These are phyloP conservation scores for Pangasius sanitwongsei DNA, from an alignment of 2,797 vertebrate genomes.

Conservation along the genomic window DNA sequence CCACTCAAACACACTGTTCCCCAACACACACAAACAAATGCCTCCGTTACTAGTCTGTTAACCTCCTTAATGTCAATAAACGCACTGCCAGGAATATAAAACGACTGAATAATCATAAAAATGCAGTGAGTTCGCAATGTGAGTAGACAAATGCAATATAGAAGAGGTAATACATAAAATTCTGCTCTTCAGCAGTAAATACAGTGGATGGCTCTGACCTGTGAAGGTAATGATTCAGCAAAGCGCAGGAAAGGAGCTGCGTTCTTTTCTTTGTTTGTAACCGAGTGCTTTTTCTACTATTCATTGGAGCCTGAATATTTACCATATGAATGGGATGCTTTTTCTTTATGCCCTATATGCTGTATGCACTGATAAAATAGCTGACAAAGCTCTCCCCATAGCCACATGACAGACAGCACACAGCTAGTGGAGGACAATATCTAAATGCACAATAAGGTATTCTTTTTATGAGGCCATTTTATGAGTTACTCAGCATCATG, in stretches of 20 bases:
- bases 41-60: constrained; percentile 18
- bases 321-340: constrained; percentile 67
- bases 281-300: constrained; percentile 56
- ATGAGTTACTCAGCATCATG: constrained; percentile 52
- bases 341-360: constrained; percentile 50
- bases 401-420: constrained; percentile 58
- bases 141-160: constrained; percentile 61
- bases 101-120: constrained; percentile 48
- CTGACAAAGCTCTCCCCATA: constrained; percentile 56
- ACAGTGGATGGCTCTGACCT: constrained; percentile 65
- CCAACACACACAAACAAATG: constrained; percentile 17
- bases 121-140: constrained; percentile 52
- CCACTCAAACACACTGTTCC: background rate
- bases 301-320: constrained; percentile 63
- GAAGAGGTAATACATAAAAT: constrained; percentile 51
- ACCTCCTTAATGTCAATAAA: constrained; percentile 17
- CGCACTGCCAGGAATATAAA: constrained; percentile 30
- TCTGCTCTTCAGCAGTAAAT: constrained; percentile 66
- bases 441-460: constrained; percentile 57
- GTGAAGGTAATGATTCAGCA: constrained; percentile 64
- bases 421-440: constrained; percentile 61
- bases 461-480: constrained; percentile 66
- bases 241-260: constrained; percentile 58
- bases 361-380: constrained; percentile 54
- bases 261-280: constrained; percentile 61